Evolutionary conservation across 2,888 invertebrate species (phyloP), one percentile per base, ranked within the genome.

Genomic region (Conistra vaccinii): DNA sequence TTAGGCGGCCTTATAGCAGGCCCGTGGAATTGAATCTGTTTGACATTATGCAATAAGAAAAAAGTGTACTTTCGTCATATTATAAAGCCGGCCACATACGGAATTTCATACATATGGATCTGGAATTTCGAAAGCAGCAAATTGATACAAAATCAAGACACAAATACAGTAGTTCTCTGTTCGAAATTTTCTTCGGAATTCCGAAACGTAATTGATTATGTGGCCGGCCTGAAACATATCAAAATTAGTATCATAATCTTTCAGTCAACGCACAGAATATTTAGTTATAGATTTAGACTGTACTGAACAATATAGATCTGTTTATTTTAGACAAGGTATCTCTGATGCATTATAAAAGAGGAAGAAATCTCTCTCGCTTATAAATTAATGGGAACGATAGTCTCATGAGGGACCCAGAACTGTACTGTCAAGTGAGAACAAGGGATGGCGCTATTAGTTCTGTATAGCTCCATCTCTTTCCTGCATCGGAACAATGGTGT

Each of bases 301-400:
- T 62, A 53, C 12, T 75, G 26, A 68, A 32, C 10, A 42, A 69
- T 32, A 78, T 70, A 61, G 45, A 53, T 78, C 35, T 71, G 39
- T 48, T 60, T 69, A 61, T 45, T 39, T 39, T 45, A 35, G 6
- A 29, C 60, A 69, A 68, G 78, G 35, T 70, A 78, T 78, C 60
- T 69, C 17, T 39, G 51, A 48, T 26, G 23, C 32, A 23, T 35
- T 76, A 1, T 17, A 78, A 7, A 70, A 23, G 32, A 58, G 26
- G 42, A 45, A 23, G 20, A 35, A 39, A 55, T 73, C 48, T 78
- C 66, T 48, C 29, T n/a, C 14, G n/a, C 9, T 70, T 32, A 35
- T 45, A 72, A 57, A 68, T 45, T 70, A 57, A 68, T 23, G 17
- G 23, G 17, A 45, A 55, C 29, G 20, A 0, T 14, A 76, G 42